Evolutionary conservation across 2,113 vertebrate genomes (phyloP), one percentile per base, ranked within the genome.

Genomic region (Callopanchax toddi): DNA sequence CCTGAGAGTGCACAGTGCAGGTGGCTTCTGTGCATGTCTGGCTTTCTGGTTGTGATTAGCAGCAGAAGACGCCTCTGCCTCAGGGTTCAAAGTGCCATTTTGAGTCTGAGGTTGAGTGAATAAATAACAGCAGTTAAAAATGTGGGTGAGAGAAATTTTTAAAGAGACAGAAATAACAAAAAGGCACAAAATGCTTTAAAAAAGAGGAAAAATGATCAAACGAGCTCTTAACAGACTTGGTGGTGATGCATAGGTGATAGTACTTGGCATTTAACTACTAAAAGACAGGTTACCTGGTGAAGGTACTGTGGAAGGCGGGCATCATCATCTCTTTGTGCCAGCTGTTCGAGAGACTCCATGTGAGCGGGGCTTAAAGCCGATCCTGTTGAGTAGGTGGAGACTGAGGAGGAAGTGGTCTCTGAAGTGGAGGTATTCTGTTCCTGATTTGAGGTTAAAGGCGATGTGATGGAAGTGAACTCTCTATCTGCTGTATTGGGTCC

Each of bases 221-320:
- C n/a, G 12, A 60, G 45, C 37, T 3, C 2, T 16, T 42, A 16
- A 42, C 7, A 44, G 18, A 56, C 29, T 9, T 29, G 36, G 17
- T 48, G 23, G 45, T 48, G 23, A 44, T 13, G 39, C 15, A 34
- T 34, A 50, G 40, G 23, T n/a, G 34, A 4, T 12, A 16, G 37
- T 13, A n/a, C 37, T 15, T 53, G 34, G 48, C 10, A 25, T 36
- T 40, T 6, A 26, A 1, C 10, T 37, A 5, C 52, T 10, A 7
- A 4, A 78, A 45, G 11, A 60, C n/a, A 39, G 34, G 52, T 75
- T 81, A 93, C 92, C 91, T 92, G 89, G 71, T 93, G 92, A 45
- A 93, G 87, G 66, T 85, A 77, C 42, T 87, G 87, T 44, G 92
- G 92, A 56, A 93, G 85, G 55, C 81, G 79, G 45, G 74, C 25